Percentiles rank a stretch among this genome's conserved stretches.
Evolutionary conservation across 2,888 invertebrate species (phyloP).

Genomic region (Drosophila subquinaria): DNA sequence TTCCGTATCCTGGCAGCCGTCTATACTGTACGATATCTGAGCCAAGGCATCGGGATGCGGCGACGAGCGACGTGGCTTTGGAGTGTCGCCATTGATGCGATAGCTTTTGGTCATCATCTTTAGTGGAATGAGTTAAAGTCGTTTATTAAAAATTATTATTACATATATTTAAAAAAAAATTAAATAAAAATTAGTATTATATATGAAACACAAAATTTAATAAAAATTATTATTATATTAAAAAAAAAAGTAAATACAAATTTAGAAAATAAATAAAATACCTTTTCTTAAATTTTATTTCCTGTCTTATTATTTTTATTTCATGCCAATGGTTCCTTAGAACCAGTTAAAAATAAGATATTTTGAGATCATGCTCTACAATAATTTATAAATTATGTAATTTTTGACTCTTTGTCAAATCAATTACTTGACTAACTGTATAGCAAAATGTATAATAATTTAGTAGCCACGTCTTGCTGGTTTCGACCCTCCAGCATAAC

Average conservation of each 20-base stretch:
- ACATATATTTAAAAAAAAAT: no score
- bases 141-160: no score
- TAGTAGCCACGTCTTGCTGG: constrained; percentile 56
- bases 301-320: no score
- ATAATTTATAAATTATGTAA: not conserved
- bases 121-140: not conserved
- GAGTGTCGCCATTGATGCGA: constrained; percentile 22
- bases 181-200: no score
- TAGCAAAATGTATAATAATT: constrained; percentile 36
- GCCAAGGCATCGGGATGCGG: constrained; percentile 36
- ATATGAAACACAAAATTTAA: no score
- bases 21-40: constrained; percentile 26
- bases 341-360: not conserved
- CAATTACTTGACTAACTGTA: not conserved
- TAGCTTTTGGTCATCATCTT: constrained; percentile 34
- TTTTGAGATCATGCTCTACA: not conserved
- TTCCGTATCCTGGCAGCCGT: constrained; percentile 26
- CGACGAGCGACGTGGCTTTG: constrained; percentile 39
- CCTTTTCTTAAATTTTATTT: no score
- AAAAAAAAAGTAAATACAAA: no score
- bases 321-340: no score
- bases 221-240: no score
- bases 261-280: no score
- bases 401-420: not conserved
- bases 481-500: constrained; percentile 62